phyloP scores from a whole-genome alignment of 2,113 vertebrate genomes.

The Ciconia stormi region DNA sequence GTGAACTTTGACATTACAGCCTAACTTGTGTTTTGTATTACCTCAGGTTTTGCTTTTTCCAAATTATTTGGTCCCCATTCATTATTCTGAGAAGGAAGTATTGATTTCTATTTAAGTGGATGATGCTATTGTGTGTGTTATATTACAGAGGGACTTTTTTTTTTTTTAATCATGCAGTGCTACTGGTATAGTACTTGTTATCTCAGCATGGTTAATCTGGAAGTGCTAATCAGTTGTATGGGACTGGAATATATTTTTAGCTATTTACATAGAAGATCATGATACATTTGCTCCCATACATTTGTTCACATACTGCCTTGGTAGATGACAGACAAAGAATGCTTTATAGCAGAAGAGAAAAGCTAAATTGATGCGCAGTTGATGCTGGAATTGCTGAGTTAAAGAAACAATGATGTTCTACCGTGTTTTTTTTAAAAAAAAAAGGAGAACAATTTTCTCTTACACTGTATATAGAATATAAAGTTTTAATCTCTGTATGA shows the following conservation, averaged over 20 bases:
- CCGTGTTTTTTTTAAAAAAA: not conserved
- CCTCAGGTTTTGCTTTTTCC: not conserved
- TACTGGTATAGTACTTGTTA: not conserved
- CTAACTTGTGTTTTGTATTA: not conserved
- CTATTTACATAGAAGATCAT: not conserved
- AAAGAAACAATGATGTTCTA: not conserved
- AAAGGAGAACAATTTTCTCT: not conserved
- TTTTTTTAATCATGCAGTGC: not conserved
- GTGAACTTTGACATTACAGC: not conserved
- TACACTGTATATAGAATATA: not conserved
- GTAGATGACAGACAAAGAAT: not conserved
- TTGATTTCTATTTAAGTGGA: not conserved
- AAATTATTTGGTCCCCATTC: not conserved
- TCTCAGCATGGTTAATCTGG: not conserved
- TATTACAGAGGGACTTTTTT: not conserved
- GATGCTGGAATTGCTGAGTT: not conserved
- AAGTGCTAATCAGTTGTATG: not conserved
- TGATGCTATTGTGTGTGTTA: not conserved
- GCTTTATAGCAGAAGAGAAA: not conserved
- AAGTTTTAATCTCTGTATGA: not conserved
- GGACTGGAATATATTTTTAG: not conserved
- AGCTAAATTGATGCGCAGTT: not conserved
- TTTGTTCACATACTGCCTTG: not conserved
- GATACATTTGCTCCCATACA: not conserved
- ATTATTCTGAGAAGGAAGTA: not conserved